Base-by-base conservation (phyloP, 2,797 vertebrate genomes). In the Naso thynnoides region DNA sequence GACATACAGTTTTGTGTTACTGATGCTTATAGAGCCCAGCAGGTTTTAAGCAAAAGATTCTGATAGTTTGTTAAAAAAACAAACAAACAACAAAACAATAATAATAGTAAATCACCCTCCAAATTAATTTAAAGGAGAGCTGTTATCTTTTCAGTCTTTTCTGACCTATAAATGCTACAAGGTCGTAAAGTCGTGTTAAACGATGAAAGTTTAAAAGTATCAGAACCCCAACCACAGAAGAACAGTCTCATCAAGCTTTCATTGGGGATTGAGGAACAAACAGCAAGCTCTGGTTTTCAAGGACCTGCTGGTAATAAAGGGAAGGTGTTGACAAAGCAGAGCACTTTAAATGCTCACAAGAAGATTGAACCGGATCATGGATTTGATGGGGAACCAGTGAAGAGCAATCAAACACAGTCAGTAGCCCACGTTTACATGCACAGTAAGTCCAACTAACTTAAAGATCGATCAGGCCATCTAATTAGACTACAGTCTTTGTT, bases 1-100 rank as follows among this genome's bases (percentile, higher is more conserved):
- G 75, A 71, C 13, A 14, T 45, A 62, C 16, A 36, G 58, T 47
- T 78, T 72, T 29, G 36, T 65, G 55, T 27, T n/a, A 8, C 19
- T 48, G 50, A 55, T 0, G 7, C 42, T 45, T 0, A 6, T 18
- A 54, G 31, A 54, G 21, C 3, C 4, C 4, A 60, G n/a, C 13
- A 3, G 7, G 14, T 23, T 16, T 42, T 7, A 5, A 44, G 1
- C 6, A 4, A 16, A 48, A 41, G 10, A 23, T 2, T 39, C 14
- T 18, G 13, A n/a, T 23, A 8, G 21, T 38, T 23, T 39, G 2
- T 0, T 1, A 24, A 33, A 52, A 41, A 29, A 29, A 42, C 9
- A 18, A 23, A n/a, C n/a, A n/a, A n/a, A n/a, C n/a, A n/a, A n/a
- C n/a, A n/a, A n/a, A n/a, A n/a, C n/a, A n/a, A n/a, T n/a, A n/a